Evolutionary conservation across 2,888 invertebrate species (phyloP).

Genomic region (Dendrolimus houi): DNA sequence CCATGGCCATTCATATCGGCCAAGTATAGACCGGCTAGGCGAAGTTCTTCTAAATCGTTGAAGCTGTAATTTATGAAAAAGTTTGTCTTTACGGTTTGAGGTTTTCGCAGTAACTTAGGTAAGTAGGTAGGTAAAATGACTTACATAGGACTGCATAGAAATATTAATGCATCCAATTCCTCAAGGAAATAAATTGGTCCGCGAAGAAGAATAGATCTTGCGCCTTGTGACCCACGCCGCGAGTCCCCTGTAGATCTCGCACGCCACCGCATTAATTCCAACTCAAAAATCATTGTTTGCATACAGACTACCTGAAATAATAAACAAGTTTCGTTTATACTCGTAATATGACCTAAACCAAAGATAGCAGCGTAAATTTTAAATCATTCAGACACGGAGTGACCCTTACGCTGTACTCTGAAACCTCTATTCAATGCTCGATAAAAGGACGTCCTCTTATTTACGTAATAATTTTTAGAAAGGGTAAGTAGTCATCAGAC

Average conservation of each 20-base stretch:
- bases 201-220: conserved; percentile 84
- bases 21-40: conserved; percentile 85
- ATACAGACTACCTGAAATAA: conserved; percentile 81
- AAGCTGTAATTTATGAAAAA: conserved; percentile 70
- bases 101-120: too few species aligned
- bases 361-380: too few species aligned
- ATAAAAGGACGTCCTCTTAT: too few species aligned
- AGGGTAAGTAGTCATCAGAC: too few species aligned
- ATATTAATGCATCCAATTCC: conserved; percentile 88
- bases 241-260: conserved; percentile 46
- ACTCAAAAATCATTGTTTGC: conserved; percentile 89
- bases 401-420: too few species aligned
- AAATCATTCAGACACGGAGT: too few species aligned
- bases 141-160: conserved; percentile 92
- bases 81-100: too few species aligned
- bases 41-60: conserved; percentile 89
- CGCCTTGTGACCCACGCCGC: conserved; percentile 79
- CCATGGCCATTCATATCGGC: conserved; percentile 92
- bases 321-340: neutral
- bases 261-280: conserved; percentile 83
- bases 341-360: too few species aligned
- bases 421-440: too few species aligned
- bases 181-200: conserved; percentile 91
- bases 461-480: too few species aligned
- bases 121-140: conserved; percentile 29